A percentile compares a stretch with the other conserved stretches of the same genome.
Evolutionary conservation across 53 echinoderm and acorn worm genomes (phyloP).

Genomic region (Patiria pectinifera): DNA sequence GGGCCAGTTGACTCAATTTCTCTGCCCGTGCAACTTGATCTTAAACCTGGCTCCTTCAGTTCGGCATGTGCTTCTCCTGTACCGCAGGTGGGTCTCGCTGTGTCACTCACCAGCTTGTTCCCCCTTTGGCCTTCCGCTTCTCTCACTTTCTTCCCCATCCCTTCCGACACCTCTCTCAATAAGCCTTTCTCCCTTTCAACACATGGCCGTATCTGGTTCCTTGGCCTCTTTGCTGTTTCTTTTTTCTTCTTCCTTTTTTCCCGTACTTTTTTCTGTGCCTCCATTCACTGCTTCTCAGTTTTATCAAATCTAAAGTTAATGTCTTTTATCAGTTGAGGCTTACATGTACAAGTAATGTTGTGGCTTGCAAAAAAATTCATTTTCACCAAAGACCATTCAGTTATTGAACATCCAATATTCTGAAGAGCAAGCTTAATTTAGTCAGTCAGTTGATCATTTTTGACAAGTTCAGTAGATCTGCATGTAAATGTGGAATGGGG

Average conservation of each 20-base stretch:
- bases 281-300: neutral
- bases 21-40: neutral
- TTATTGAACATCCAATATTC: neutral
- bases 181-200: neutral
- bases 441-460: neutral
- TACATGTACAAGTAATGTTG: neutral
- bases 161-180: slow-evolving; percentile 10
- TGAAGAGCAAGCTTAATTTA: neutral
- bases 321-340: neutral
- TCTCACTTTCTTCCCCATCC: neutral
- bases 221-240: neutral
- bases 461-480: too few relatives aligned
- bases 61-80: neutral
- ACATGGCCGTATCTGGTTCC: neutral
- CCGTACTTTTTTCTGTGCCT: neutral
- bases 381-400: neutral
- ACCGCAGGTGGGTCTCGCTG: neutral
- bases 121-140: neutral
- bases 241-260: neutral
- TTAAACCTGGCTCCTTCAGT: slow-evolving; percentile 1
- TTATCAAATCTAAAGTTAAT: neutral
- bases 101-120: neutral
- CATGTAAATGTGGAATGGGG: too few relatives aligned
- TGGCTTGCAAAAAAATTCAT: neutral
- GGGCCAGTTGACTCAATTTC: neutral